These are phyloP conservation scores for Cyrtodaria siliqua DNA, from an alignment of 2,888 invertebrate genomes.

Conservation along the genomic window DNA sequence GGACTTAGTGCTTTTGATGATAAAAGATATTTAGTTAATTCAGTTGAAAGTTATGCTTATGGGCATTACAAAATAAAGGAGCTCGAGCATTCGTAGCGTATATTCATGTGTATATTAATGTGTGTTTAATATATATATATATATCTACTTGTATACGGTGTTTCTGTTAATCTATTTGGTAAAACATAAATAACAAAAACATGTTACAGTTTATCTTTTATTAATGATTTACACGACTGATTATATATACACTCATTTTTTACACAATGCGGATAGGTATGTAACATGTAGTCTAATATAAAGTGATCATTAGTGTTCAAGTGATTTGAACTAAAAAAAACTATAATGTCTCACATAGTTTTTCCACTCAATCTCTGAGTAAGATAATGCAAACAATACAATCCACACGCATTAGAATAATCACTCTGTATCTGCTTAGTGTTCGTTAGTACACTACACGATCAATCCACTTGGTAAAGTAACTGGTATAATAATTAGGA, in stretches of 20 bases:
- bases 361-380: not conserved
- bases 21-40: slow-evolving; percentile 9
- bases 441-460: not conserved
- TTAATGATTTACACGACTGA: slow-evolving; percentile 3
- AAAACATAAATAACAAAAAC: too few species aligned
- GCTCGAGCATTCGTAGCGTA: not conserved
- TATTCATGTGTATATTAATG: too few species aligned
- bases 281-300: not conserved
- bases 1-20: slow-evolving; percentile 21
- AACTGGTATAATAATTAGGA: slow-evolving; percentile 1
- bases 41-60: slow-evolving; percentile 2
- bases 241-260: slow-evolving; percentile 3
- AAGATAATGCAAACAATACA: slow-evolving; percentile 27
- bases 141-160: not conserved
- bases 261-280: slow-evolving; percentile 4
- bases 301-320: not conserved
- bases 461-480: slow-evolving; percentile 8
- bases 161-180: too few species aligned
- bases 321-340: not conserved
- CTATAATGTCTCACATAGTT: not conserved
- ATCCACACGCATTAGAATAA: slow-evolving; percentile 25
- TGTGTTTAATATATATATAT: not conserved
- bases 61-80: slow-evolving; percentile 4
- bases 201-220: not conserved
- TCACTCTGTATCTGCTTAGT: slow-evolving; percentile 19